A percentile compares a stretch with the other conserved stretches of the same genome.
These are phyloP conservation scores for Penaeus chinensis DNA, from an alignment of 1,140 invertebrate genomes.

Conservation along the genomic window DNA sequence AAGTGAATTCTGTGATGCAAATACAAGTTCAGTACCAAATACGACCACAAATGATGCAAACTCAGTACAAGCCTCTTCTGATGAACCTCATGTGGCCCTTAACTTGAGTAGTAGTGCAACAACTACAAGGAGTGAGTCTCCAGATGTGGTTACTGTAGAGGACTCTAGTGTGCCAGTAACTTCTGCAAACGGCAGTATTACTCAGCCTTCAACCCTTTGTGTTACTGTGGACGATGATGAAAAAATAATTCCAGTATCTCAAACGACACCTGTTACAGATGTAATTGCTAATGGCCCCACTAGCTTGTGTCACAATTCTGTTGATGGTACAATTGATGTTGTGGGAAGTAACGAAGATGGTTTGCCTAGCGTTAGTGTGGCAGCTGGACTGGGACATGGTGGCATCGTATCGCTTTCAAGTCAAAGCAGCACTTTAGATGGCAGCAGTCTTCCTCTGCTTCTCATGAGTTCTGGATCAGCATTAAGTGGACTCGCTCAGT, in stretches of 20 bases:
- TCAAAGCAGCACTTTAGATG: conserved; percentile 14
- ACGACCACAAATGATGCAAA: neutral
- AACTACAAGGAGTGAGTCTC: conserved; percentile 38
- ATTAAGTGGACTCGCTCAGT: conserved; percentile 26
- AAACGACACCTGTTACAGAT: no score
- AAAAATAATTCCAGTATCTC: no score
- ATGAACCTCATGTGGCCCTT: conserved; percentile 41
- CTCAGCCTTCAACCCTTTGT: neutral
- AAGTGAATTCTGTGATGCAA: conserved; percentile 18
- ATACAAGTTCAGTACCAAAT: neutral
- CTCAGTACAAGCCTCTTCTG: neutral
- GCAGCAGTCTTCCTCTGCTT: conserved; percentile 36
- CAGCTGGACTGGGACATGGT: no score
- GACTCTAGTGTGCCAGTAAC: neutral
- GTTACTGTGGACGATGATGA: neutral
- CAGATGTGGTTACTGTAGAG: conserved; percentile 4
- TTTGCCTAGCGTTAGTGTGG: no score
- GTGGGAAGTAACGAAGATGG: neutral
- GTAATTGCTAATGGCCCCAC: no score
- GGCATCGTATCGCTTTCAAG: neutral
- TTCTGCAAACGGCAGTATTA: conserved; percentile 4
- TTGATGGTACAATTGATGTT: no score
- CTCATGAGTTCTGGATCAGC: conserved; percentile 40
- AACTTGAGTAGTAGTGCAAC: conserved; percentile 44
- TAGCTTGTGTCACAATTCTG: no score